A percentile compares a stretch with the other conserved stretches of the same genome.
phyloP scores from a whole-genome alignment of 37 sponge, comb jelly and placozoan species.

The Ianthella basta region DNA sequence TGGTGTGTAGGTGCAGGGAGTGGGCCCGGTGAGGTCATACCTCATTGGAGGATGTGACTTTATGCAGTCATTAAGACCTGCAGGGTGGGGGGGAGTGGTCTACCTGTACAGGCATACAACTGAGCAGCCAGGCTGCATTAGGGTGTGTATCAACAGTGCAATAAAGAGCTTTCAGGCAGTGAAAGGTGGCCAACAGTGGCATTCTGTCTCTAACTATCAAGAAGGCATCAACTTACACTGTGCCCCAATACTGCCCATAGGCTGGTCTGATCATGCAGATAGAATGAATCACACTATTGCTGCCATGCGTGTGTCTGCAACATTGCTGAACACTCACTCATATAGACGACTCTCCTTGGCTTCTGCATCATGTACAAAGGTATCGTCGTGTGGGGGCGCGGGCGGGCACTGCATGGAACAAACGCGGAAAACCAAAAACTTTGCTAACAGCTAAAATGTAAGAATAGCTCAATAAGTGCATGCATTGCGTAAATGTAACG shows the following conservation, averaged over 20 bases:
- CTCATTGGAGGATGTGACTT: slow-evolving; percentile 51
- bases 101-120: not conserved
- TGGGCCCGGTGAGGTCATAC: slow-evolving; percentile 45
- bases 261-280: too few species aligned
- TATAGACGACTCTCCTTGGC: slow-evolving; percentile 3
- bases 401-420: not conserved
- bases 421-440: not conserved
- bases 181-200: too few species aligned
- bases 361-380: slow-evolving; percentile 22
- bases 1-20: slow-evolving; percentile 55
- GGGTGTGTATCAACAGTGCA: not conserved
- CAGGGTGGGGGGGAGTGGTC: not conserved
- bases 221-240: too few species aligned
- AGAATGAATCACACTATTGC: too few species aligned
- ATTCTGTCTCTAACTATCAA: too few species aligned
- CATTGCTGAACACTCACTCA: not conserved
- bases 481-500: not conserved
- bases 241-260: too few species aligned
- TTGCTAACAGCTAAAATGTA: not conserved
- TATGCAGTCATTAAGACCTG: slow-evolving; percentile 47
- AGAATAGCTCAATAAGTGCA: not conserved
- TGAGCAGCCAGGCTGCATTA: not conserved
- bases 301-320: not conserved
- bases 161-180: not conserved
- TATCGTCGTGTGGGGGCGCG: not conserved